phyloP scores from a whole-genome alignment of 2,797 vertebrate genomes.

The Lepilemur septentrionalis region DNA sequence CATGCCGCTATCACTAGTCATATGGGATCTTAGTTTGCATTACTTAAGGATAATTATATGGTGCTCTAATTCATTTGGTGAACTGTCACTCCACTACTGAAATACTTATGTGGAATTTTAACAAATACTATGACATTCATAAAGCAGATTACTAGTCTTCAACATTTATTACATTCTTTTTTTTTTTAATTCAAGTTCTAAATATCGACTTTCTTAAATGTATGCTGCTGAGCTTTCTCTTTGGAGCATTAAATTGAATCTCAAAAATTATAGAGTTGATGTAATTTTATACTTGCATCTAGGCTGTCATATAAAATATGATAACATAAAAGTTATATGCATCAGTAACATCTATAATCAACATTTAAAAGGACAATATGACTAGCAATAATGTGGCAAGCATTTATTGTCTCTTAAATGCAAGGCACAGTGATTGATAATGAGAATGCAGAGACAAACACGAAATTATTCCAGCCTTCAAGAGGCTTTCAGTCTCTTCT shows the following conservation, averaged over 20 bases:
- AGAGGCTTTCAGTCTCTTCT: neutral
- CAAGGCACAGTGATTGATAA: neutral
- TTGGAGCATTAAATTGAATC: neutral
- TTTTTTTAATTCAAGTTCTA: conserved; percentile 5
- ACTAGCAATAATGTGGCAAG: neutral
- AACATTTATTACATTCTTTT: conserved; percentile 28
- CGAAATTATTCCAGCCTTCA: neutral
- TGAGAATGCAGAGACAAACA: neutral
- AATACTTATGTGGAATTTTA: conserved; percentile 57
- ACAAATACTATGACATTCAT: conserved; percentile 61
- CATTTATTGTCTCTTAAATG: neutral
- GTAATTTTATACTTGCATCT: neutral
- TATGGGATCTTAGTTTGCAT: conserved; percentile 65
- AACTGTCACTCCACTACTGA: conserved; percentile 69
- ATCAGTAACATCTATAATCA: neutral
- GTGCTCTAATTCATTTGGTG: conserved; percentile 67
- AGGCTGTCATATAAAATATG: neutral
- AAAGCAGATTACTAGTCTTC: conserved; percentile 41
- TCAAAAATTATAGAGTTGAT: neutral
- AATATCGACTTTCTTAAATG: conserved; percentile 36
- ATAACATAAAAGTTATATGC: conserved; percentile 3
- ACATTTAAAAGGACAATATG: neutral
- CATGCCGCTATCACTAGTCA: conserved; percentile 51
- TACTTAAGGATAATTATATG: conserved; percentile 70
- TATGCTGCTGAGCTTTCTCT: conserved; percentile 4